Base-by-base conservation (phyloP, 1,140 invertebrate genomes). In the Chionoecetes opilio region DNA sequence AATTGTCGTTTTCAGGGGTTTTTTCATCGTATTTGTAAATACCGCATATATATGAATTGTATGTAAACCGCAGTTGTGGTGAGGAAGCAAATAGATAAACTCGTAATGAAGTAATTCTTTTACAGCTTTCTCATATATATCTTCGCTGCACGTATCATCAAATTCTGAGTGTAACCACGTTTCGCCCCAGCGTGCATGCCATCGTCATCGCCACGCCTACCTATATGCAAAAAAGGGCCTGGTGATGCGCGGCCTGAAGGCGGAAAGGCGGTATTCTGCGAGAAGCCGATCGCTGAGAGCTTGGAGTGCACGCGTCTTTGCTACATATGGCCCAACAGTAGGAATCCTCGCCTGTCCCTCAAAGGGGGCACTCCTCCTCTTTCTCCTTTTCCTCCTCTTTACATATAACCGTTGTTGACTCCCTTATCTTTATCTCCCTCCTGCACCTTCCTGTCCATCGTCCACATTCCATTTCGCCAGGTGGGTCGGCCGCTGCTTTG, bases 271-370 rank as follows among this genome's bases (percentile, higher is more conserved):
- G 98, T 98, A 0, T 98, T 98, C 96, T 98, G 98, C 96, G 98
- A 98, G 96, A 98, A 98, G 96, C 98, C 98, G 0, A 97, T 98
- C 32, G 98, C 98, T 21, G 97, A 98, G 87, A 97, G 97, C 91
- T 96, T 97, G 0, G 96, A 97, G 41, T 97, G 97, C 2, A 97
- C 97, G 0, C 97, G 97, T 63, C 97, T 97, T 41, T 98, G 98
- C 96, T 98, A 98, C 96, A 98, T 21, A 96, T 97, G 0, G 98
- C 98, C 0, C 97, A 97, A 87, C 97, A 97, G 97, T 97, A 32
- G 97, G 97, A 1, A 9, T 63, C 46, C 9, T 31, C 32, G n/a
- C 14, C 38, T 53, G 34, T 32, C 8, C 29, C 31, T 11, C 17
- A 21, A n/a, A n/a, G n/a, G n/a, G n/a, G n/a, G n/a, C n/a, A n/a